Evolutionary conservation across 30 jellyfish, hydroid and myxozoan genomes (phyloP).

Genomic region (Pseudorhiza aurosa): DNA sequence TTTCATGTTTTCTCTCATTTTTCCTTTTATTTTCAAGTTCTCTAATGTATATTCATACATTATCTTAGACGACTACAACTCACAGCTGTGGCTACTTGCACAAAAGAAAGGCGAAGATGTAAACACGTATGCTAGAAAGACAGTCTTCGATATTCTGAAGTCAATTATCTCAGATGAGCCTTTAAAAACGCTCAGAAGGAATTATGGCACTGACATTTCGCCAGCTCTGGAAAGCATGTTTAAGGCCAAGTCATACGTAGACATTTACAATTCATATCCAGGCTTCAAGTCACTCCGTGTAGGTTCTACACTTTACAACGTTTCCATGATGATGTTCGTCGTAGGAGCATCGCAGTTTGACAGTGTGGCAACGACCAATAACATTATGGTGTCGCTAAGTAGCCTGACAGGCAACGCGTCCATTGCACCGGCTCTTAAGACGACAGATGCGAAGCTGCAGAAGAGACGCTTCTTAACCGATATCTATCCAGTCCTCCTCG

Average conservation of each 20-base stretch:
- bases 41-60: not conserved
- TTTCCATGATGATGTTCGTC: not conserved
- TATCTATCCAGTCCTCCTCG: conserved; percentile 15
- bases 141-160: conserved; percentile 4
- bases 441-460: conserved; percentile 31
- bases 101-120: not conserved
- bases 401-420: conserved; percentile 33
- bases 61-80: conserved; percentile 1
- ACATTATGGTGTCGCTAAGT: not conserved
- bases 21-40: too few relatives aligned
- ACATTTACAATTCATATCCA: conserved; percentile 10
- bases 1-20: too few relatives aligned
- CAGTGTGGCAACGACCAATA: not conserved
- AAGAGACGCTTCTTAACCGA: conserved; percentile 13
- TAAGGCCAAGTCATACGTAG: conserved; percentile 1
- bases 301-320: not conserved
- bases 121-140: not conserved
- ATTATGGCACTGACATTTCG: not conserved
- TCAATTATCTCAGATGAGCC: not conserved
- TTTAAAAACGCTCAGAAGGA: not conserved
- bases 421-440: conserved; percentile 20
- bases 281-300: not conserved
- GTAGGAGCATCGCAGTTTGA: conserved; percentile 20
- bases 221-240: conserved; percentile 12
- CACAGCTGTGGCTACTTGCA: conserved; percentile 10